Conservation (phyloP, 1,140 invertebrate species). For the Melitaea cinxia region DNA sequence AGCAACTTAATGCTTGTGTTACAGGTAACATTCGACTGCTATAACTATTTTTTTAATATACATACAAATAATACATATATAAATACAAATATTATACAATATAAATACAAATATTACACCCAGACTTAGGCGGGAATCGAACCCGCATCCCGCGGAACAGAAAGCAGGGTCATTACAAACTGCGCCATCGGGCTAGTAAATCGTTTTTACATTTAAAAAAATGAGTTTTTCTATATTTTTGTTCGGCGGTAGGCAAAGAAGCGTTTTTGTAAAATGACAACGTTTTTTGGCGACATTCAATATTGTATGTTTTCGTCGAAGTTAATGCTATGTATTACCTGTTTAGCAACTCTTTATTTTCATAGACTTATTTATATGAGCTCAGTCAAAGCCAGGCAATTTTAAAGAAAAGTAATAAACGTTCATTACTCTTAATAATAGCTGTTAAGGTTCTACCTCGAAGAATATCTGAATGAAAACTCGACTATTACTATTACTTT, state of each 20-base stretch:
- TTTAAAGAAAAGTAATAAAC: slow-evolving; percentile 12
- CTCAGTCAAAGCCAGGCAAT: slow-evolving; percentile 11
- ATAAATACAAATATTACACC: too few relatives aligned
- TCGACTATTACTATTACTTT: not conserved
- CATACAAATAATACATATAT: too few relatives aligned
- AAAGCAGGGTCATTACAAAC: too few relatives aligned
- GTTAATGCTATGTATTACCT: slow-evolving; percentile 38
- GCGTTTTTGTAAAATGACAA: not conserved
- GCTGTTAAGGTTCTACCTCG: not conserved
- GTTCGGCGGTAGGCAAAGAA: not conserved
- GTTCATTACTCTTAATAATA: slow-evolving; percentile 15
- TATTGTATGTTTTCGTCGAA: slow-evolving; percentile 32
- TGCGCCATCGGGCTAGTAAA: too few relatives aligned
- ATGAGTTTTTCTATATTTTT: too few relatives aligned
- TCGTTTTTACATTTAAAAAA: too few relatives aligned
- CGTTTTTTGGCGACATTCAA: not conserved
- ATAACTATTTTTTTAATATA: too few relatives aligned
- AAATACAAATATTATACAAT: too few relatives aligned
- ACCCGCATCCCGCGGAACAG: too few relatives aligned
- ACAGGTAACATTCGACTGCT: too few relatives aligned
- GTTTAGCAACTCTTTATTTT: slow-evolving; percentile 35
- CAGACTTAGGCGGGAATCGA: too few relatives aligned
- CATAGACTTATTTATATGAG: slow-evolving; percentile 33
- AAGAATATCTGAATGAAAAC: not conserved
- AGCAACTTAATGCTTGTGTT: too few relatives aligned